A percentile compares a stretch with the other conserved stretches of the same genome.
Evolutionary conservation across 2,113 vertebrate species (phyloP).

Genomic region (Trochalopteron elliotii): DNA sequence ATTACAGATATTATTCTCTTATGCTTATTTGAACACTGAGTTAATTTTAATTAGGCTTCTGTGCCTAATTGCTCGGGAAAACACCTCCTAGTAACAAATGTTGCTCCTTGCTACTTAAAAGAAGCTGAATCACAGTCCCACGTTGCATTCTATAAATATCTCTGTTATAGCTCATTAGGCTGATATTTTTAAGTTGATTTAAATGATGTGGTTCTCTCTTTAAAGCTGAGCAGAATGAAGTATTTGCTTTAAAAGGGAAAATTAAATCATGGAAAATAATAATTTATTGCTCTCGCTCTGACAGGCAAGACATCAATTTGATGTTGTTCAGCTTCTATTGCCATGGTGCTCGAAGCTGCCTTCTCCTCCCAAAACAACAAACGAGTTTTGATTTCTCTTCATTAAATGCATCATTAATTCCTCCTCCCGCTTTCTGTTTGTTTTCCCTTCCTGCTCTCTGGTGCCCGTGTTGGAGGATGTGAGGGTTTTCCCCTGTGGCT

Average conservation of each 20-base stretch:
- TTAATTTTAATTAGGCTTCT: conserved; percentile 71
- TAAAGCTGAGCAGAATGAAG: conserved; percentile 32
- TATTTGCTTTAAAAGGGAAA: conserved; percentile 33
- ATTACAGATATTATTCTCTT: conserved; percentile 22
- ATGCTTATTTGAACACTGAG: conserved; percentile 55
- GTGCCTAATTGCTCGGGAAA: conserved; percentile 64
- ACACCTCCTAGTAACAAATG: conserved; percentile 43
- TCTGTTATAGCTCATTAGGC: conserved; percentile 42
- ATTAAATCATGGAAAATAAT: not conserved
- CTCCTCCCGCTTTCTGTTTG: conserved; percentile 39
- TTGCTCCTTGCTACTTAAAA: conserved; percentile 29
- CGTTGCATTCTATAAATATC: conserved; percentile 1
- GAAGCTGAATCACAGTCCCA: conserved; percentile 20
- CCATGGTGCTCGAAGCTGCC: not conserved
- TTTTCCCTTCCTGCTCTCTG: conserved; percentile 34
- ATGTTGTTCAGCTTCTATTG: not conserved
- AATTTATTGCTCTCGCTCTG: conserved; percentile 11
- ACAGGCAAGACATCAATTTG: conserved; percentile 7
- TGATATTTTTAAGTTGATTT: conserved; percentile 33
- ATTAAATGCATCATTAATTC: conserved; percentile 56
- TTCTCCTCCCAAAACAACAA: conserved; percentile 26
- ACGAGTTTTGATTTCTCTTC: conserved; percentile 43
- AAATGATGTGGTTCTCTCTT: conserved; percentile 42
- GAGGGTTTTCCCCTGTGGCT: not conserved
- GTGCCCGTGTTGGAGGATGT: accelerated